These are phyloP conservation scores for Andrena hattorfiana DNA, from an alignment of 2,888 invertebrate species.

Conservation along the genomic window DNA sequence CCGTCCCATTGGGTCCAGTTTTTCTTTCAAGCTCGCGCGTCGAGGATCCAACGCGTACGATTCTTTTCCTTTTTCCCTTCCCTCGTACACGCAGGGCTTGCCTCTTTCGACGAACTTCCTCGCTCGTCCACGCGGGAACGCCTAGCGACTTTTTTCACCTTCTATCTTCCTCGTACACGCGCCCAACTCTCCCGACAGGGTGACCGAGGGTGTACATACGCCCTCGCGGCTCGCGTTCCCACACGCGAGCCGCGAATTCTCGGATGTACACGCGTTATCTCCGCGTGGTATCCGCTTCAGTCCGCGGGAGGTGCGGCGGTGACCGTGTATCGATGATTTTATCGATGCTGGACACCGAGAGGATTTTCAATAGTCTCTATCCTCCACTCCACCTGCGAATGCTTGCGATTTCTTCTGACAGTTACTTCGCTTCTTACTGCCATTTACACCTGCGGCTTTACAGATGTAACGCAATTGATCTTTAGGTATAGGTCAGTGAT, in stretches of 20 bases:
- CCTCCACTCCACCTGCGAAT: conserved; percentile 15
- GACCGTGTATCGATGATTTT: conserved; percentile 60
- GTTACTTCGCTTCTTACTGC: conserved; percentile 15
- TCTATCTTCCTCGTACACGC: conserved; percentile 27
- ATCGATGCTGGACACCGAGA: conserved; percentile 24
- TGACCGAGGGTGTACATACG: conserved; percentile 72
- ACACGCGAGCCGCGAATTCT: conserved; percentile 68
- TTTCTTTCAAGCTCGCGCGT: conserved; percentile 14
- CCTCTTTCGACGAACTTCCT: conserved; percentile 25
- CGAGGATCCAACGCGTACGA: conserved; percentile 1
- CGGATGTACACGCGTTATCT: conserved; percentile 63
- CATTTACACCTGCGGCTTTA: not conserved
- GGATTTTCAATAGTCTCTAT: conserved; percentile 23
- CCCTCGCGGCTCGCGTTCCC: conserved; percentile 72
- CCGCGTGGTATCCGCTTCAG: conserved; percentile 47
- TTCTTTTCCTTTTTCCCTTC: not conserved
- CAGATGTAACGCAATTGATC: not conserved
- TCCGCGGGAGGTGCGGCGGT: conserved; percentile 44
- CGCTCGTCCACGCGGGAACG: not conserved
- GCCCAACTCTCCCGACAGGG: conserved; percentile 35
- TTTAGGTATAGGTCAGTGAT: not conserved
- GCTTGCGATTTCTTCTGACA: not conserved
- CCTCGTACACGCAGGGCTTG: conserved; percentile 23
- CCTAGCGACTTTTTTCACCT: conserved; percentile 23
- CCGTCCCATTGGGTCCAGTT: conserved; percentile 1